Evolutionary conservation across 2,888 invertebrate genomes (phyloP), one percentile per base, ranked within the genome.

Genomic region (Coelinius sp.): DNA sequence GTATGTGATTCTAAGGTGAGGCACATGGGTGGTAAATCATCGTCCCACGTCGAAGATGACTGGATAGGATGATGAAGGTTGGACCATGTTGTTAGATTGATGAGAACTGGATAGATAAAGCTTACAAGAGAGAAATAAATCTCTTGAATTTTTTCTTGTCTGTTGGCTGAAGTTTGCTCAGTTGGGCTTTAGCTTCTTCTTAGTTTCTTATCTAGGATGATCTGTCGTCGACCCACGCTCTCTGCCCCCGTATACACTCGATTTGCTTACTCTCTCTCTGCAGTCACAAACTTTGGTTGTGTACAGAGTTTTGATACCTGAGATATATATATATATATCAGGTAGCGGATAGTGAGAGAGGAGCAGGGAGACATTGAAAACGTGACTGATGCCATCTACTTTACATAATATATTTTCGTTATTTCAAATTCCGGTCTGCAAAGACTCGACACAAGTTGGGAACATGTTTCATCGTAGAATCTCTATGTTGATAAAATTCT

Each of bases 181-280:
- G 27, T 59, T 41, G 44, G 24, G 44, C 46, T 59, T 41, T 56
- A 59, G 66, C 68, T 41, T 44, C 62, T 71, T 14, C 52, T 62
- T 41, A 53, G 63, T 41, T 56, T 38, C 71, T 65, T 73, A 77
- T 78, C 77, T 68, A 69, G 70, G 70, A 75, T 70, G 75, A 80
- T 82, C 80, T 78, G 80, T 82, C 81, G 79, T 73, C 78, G 75
- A 75, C 75, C 72, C 75, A 73, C 75, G 73, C 65, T 70, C 62
- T 78, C 52, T 72, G 70, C 70, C 68, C 65, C 49, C 27, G 70
- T 63, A 71, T 63, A 71, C 68, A 71, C 64, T 44, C 70, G 53
- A 38, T 71, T 69, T 68, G 27, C 56, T 69, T 64, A 64, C 66
- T 38, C 59, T 46, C 35, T 17, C 17, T 66, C 62, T 49, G 4